A percentile compares a stretch with the other conserved stretches of the same genome.
phyloP scores from a whole-genome alignment of 2,797 vertebrate species.

The Enteromius trimaculatus region DNA sequence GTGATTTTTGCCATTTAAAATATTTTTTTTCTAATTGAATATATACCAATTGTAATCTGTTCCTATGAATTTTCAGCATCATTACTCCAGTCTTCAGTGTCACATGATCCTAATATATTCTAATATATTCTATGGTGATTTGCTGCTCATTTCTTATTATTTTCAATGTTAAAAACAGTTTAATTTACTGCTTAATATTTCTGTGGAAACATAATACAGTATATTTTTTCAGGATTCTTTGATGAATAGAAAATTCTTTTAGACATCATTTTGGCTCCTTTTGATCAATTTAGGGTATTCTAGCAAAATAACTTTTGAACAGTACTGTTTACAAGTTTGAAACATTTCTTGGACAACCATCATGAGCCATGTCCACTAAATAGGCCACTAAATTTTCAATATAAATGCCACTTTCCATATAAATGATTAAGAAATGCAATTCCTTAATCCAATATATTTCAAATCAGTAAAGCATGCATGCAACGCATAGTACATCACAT shows the following conservation, averaged over 20 bases:
- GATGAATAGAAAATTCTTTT: background rate
- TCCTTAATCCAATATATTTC: conserved; percentile 25
- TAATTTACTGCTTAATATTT: background rate
- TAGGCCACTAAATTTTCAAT: background rate
- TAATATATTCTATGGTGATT: background rate
- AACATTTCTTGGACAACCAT: background rate
- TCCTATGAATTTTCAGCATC: background rate
- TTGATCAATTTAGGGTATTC: too few relatives aligned
- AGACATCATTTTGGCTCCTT: too few relatives aligned
- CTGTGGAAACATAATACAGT: background rate
- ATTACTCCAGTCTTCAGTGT: background rate
- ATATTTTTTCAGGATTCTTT: background rate
- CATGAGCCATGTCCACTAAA: background rate
- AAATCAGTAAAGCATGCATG: conserved; percentile 11
- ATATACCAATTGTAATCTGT: background rate
- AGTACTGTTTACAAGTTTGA: background rate
- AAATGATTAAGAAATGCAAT: background rate
- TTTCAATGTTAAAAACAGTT: background rate
- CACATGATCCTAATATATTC: background rate
- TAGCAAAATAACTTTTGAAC: background rate
- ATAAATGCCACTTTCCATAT: background rate
- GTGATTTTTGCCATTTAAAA: background rate
- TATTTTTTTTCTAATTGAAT: background rate
- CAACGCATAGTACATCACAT: conserved; percentile 3
- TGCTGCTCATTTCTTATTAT: background rate